phyloP scores from a whole-genome alignment of 2,797 vertebrate genomes.

The Notolabrus celidotus region DNA sequence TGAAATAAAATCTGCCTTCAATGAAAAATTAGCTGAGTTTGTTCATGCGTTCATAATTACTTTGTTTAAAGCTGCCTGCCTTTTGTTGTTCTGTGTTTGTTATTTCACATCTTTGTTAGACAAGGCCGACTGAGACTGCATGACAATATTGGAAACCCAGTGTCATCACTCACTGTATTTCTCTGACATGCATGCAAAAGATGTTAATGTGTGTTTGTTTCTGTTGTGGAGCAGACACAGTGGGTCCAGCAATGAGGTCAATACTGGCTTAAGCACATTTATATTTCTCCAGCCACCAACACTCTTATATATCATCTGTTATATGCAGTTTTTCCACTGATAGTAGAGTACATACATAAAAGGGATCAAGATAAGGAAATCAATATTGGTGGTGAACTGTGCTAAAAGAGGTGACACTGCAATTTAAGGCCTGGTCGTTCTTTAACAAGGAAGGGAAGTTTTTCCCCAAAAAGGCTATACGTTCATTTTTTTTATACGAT shows the following conservation, averaged over 20 bases:
- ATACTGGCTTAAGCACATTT: conserved; percentile 82
- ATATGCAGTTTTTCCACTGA: conserved; percentile 81
- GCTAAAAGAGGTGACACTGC: no score
- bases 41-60: conserved; percentile 72
- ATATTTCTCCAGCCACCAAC: conserved; percentile 82
- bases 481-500: no score
- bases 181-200: conserved; percentile 46
- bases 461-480: no score
- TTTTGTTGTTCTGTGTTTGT: conserved; percentile 33
- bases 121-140: conserved; percentile 32
- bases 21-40: conserved; percentile 61
- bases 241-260: conserved; percentile 79
- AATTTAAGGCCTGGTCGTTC: no score
- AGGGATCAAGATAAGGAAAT: conserved; percentile 37
- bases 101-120: conserved; percentile 32
- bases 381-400: conserved; percentile 27
- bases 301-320: conserved; percentile 71
- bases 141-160: conserved; percentile 56
- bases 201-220: conserved; percentile 19
- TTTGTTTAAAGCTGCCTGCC: conserved; percentile 54
- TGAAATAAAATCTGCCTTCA: conserved; percentile 46
- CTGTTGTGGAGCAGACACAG: conserved; percentile 74
- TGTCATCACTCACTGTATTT: conserved; percentile 62
- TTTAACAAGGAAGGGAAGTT: no score
- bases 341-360: conserved; percentile 25